Evolutionary conservation across 2,888 invertebrate genomes (phyloP).

Genomic region (Aleiodes alternator): DNA sequence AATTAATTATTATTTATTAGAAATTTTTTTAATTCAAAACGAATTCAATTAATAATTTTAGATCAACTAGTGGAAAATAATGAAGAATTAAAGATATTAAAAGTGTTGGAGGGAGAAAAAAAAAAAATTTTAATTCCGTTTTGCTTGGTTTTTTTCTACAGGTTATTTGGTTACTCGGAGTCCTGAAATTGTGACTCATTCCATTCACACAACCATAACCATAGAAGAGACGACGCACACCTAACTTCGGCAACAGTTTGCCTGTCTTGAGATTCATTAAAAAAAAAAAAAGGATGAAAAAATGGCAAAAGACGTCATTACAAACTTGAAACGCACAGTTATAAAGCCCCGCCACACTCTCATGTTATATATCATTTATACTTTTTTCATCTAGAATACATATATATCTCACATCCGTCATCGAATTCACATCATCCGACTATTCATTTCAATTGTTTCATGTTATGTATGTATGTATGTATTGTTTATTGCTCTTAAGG

Average conservation of each 20-base stretch:
- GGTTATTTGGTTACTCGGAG: background rate
- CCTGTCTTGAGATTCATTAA: too few species aligned
- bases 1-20: background rate
- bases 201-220: background rate
- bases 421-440: slow-evolving; percentile 6
- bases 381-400: background rate
- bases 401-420: slow-evolving; percentile 1
- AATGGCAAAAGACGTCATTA: slow-evolving; percentile 24
- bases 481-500: too few species aligned
- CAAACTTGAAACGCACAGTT: background rate
- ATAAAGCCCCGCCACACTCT: background rate
- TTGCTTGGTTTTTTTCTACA: background rate
- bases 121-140: background rate
- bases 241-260: background rate
- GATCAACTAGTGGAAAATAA: background rate
- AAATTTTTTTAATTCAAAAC: too few species aligned
- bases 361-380: slow-evolving; percentile 10
- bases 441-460: slow-evolving; percentile 6
- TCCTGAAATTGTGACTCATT: background rate
- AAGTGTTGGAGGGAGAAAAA: background rate
- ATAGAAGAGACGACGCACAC: slow-evolving; percentile 13
- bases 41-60: too few species aligned
- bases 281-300: background rate
- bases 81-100: background rate
- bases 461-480: too few species aligned